These are phyloP conservation scores for Aphidius ervi DNA, from an alignment of 1,140 invertebrate genomes.

Conservation along the genomic window DNA sequence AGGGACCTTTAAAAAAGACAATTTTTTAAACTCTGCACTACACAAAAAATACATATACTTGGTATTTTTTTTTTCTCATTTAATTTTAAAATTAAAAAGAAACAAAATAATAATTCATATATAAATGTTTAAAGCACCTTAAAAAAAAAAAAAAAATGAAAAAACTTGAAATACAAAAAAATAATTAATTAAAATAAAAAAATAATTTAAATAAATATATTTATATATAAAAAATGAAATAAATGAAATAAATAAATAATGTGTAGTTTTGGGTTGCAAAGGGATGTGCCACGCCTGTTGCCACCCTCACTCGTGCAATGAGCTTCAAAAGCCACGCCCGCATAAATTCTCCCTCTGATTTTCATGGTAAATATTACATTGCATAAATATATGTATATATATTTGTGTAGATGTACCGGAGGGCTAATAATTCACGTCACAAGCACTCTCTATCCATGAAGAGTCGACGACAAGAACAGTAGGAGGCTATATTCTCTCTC, in stretches of 20 bases:
- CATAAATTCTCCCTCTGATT: constrained; percentile 13
- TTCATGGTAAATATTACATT: constrained; percentile 16
- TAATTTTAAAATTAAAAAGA: too few relatives aligned
- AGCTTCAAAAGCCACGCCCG: constrained; percentile 39
- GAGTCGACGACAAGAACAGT: constrained; percentile 42
- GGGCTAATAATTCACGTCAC: constrained; percentile 53
- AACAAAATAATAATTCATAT: too few relatives aligned
- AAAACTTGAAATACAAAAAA: too few relatives aligned
- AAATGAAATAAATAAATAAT: constrained; percentile 5
- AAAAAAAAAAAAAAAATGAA: too few relatives aligned
- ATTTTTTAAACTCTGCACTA: neutral
- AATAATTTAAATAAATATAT: too few relatives aligned
- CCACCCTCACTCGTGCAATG: constrained; percentile 29
- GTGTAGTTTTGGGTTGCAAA: too few relatives aligned
- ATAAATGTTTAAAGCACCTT: too few relatives aligned
- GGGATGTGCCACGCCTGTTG: constrained; percentile 32
- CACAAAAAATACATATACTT: too few relatives aligned
- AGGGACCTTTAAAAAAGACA: constrained; percentile 3
- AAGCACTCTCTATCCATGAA: constrained; percentile 47
- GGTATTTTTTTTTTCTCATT: too few relatives aligned
- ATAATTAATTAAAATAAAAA: too few relatives aligned
- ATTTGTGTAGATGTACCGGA: constrained; percentile 22
- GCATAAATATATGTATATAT: constrained; percentile 4
- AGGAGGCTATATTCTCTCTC: constrained; percentile 11
- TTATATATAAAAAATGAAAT: neutral